Percentiles rank a stretch among this genome's conserved stretches.
Evolutionary conservation across 2,113 vertebrate species (phyloP).

Genomic region (Gadus chalcogrammus): DNA sequence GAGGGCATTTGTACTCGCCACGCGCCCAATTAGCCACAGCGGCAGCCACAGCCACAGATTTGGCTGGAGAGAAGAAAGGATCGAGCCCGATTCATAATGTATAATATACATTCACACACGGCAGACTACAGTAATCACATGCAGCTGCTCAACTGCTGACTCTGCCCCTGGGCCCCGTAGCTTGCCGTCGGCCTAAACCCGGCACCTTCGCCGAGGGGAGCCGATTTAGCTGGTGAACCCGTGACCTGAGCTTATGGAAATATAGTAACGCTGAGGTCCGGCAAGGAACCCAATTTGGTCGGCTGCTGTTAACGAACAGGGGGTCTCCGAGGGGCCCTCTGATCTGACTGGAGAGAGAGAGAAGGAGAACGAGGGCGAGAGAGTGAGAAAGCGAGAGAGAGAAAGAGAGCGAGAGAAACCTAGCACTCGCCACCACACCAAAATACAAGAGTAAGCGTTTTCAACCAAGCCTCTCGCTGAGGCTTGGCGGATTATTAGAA

Average conservation of each 20-base stretch:
- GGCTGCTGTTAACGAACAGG: neutral
- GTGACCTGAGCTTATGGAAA: slow-evolving; percentile 7
- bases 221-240: neutral
- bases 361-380: no score
- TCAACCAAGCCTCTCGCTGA: no score
- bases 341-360: no score
- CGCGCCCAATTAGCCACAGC: slow-evolving; percentile 5
- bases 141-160: neutral
- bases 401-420: no score
- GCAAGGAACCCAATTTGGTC: slow-evolving; percentile 9
- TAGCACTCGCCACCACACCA: no score
- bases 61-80: neutral
- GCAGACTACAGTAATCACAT: no score
- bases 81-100: slow-evolving; percentile 11
- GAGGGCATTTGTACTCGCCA: slow-evolving; percentile 14
- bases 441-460: no score
- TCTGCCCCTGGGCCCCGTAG: neutral
- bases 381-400: no score
- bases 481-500: no score
- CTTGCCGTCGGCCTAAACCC: neutral
- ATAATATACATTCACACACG: neutral
- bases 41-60: neutral
- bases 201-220: neutral
- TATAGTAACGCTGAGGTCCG: neutral
- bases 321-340: no score